Evolutionary conservation across 2,888 invertebrate genomes (phyloP).

Genomic region (Colostygia pectinataria): DNA sequence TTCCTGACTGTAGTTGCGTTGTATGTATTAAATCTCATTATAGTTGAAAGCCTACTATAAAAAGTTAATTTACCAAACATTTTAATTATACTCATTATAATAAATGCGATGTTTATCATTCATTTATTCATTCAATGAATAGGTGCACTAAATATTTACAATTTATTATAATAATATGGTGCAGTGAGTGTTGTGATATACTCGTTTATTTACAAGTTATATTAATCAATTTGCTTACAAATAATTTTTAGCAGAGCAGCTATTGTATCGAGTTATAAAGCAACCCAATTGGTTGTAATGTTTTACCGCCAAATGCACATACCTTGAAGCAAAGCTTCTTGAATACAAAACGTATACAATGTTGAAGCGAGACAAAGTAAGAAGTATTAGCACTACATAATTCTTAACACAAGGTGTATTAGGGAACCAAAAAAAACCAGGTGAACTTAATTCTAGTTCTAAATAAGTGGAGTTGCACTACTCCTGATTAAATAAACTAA

Average conservation of each 20-base stretch:
- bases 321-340: conserved; percentile 1
- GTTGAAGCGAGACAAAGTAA: conserved; percentile 13
- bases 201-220: conserved; percentile 1
- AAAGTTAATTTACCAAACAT: too few relatives aligned
- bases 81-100: neutral
- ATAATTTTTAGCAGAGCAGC: too few relatives aligned
- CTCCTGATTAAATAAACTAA: neutral
- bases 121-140: conserved; percentile 16
- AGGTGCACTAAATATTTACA: conserved; percentile 13
- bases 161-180: conserved; percentile 17
- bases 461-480: neutral
- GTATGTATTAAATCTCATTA: too few relatives aligned
- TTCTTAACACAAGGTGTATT: conserved; percentile 16
- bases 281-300: neutral
- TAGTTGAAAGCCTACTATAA: too few relatives aligned
- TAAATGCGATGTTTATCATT: conserved; percentile 16
- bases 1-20: too few relatives aligned
- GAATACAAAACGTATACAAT: neutral
- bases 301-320: neutral
- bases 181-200: conserved; percentile 3
- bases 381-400: conserved; percentile 19
- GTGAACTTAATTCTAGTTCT: conserved; percentile 1
- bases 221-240: too few relatives aligned
- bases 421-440: conserved; percentile 5
- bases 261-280: neutral